Base-by-base conservation (phyloP, 2,113 vertebrate genomes). In the Nannospalax galili region DNA sequence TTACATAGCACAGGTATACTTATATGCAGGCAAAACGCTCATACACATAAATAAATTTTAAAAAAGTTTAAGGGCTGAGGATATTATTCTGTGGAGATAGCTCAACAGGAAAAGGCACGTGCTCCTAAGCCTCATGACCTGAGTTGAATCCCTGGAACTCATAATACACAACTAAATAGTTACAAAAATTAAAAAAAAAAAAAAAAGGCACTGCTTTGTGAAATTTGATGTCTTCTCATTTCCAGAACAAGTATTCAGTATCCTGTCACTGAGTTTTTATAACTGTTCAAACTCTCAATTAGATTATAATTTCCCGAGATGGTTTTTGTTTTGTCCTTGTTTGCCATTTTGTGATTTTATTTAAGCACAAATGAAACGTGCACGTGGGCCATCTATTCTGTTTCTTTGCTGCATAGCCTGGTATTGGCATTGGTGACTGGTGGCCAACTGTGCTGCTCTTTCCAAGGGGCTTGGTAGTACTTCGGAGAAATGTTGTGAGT, bases 231-330 rank as follows among this genome's bases (percentile, higher is more conserved):
- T 65, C 16, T 60, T 69, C 45, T 86, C 67, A 45, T 92, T 93
- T 81, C 16, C 35, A 67, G 10, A 72, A 28, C 65, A 37, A 52
- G 26, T 58, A 52, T 78, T 95, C 67, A 95, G 45, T 35, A 42
- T 65, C 40, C 37, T 82, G 37, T 81, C 22, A 79, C 65, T 89
- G 42, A 7, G 48, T 52, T 52, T 72, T 82, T 73, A 30, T 72
- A 90, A 75, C 52, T 92, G 7, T 81, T 95, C 74, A 89, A 20
- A 32, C 28, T 79, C 62, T 90, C 74, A 84, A 1, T 79, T 90
- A 74, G 35, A 79, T 82, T 86, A 3, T 45, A 90, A 9, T 93
- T 96, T 90, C 35, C 65, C 10, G 35, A 79, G 40, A 22, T 37
- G 10, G 62, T 24, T 64, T 64, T 64, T 22, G 19, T 22, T 52